Evolutionary conservation across 2,888 invertebrate species (phyloP).

Genomic region (Hymenopus coronatus): DNA sequence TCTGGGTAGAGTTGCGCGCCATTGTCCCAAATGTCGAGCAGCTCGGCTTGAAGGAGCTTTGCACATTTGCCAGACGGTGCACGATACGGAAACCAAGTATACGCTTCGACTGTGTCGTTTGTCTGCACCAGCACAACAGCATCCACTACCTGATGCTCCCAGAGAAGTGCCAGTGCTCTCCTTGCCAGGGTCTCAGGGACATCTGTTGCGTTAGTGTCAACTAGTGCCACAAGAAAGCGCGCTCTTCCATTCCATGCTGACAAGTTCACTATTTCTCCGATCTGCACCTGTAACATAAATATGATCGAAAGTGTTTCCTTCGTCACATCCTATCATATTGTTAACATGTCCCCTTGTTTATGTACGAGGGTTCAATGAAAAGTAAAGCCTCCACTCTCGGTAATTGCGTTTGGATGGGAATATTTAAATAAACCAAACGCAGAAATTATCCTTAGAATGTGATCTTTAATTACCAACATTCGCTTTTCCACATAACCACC

Average conservation of each 20-base stretch:
- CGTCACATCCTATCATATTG: too few species aligned
- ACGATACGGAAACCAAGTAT: background rate
- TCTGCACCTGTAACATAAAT: background rate
- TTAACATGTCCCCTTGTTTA: too few species aligned
- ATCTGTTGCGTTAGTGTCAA: background rate
- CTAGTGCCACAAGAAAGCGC: background rate
- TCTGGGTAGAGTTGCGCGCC: background rate
- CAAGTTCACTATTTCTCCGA: background rate
- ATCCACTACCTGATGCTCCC: background rate
- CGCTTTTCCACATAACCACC: too few species aligned
- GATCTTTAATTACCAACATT: too few species aligned
- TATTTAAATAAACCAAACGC: too few species aligned
- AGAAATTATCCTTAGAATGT: too few species aligned
- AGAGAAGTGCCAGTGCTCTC: background rate
- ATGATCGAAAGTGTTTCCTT: too few species aligned
- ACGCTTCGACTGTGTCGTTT: background rate
- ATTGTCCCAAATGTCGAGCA: background rate
- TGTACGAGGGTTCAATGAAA: too few species aligned
- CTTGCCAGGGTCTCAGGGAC: background rate
- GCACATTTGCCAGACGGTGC: background rate
- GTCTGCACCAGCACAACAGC: background rate
- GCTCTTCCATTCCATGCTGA: background rate
- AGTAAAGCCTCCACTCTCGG: too few species aligned
- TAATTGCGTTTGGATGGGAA: too few species aligned
- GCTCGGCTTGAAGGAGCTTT: background rate